Conservation (phyloP, 2,888 invertebrate species). For the Slavum lentiscoides region DNA sequence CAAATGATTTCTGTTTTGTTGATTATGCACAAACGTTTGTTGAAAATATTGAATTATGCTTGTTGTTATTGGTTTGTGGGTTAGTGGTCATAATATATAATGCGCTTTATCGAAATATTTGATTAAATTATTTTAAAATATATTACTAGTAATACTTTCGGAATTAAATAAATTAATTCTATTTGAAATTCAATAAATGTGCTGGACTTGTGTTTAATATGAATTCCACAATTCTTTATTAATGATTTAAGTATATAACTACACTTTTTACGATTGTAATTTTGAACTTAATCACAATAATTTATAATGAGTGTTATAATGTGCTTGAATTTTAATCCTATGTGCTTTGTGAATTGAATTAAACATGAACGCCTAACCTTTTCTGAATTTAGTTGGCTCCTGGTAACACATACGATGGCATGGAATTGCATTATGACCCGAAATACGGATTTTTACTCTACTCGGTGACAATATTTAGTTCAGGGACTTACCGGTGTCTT, state of each 20-base stretch:
- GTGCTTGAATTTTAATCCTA: slow-evolving; percentile 4
- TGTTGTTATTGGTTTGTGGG: neutral
- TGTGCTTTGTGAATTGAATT: slow-evolving; percentile 5
- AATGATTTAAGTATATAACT: too few relatives aligned
- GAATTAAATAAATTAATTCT: too few relatives aligned
- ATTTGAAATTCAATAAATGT: too few relatives aligned
- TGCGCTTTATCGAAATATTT: too few relatives aligned
- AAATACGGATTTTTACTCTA: slow-evolving; percentile 41
- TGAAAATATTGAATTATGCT: neutral
- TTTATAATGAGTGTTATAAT: slow-evolving; percentile 14
- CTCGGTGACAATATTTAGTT: slow-evolving; percentile 34
- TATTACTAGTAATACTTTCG: too few relatives aligned
- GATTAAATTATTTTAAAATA: too few relatives aligned
- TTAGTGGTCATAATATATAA: neutral
- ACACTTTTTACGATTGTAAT: slow-evolving; percentile 9
- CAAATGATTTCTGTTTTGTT: neutral
- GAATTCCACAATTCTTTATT: neutral
- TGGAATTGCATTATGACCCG: slow-evolving; percentile 49
- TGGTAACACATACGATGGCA: slow-evolving; percentile 44
- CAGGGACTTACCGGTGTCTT: slow-evolving; percentile 46
- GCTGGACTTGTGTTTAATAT: neutral
- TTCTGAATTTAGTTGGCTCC: slow-evolving; percentile 46
- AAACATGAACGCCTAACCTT: slow-evolving; percentile 31
- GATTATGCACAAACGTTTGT: neutral
- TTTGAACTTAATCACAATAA: neutral